Evolutionary conservation across 2,888 invertebrate species (phyloP).

Genomic region (Auanema freiburgensis): DNA sequence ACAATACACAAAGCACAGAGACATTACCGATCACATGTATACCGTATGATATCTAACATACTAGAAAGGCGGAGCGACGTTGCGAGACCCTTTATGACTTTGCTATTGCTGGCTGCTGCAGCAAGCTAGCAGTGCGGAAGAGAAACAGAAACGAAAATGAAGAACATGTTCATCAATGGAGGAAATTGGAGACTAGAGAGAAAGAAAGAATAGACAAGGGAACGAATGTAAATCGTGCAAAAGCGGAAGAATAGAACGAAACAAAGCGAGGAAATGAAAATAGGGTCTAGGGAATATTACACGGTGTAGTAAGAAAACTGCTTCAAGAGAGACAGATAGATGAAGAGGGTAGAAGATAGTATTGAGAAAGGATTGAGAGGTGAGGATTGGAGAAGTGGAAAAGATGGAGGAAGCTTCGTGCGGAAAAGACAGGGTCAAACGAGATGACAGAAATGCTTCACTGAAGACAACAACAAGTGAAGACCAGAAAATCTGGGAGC

Average conservation of each 20-base stretch:
- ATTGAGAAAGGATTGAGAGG: conserved; percentile 13
- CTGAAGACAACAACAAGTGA: too few species aligned
- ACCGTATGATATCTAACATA: too few species aligned
- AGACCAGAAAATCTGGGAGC: not conserved
- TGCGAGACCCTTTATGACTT: too few species aligned
- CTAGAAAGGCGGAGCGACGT: too few species aligned
- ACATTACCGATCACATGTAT: too few species aligned
- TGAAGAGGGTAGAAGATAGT: not conserved
- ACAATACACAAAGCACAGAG: too few species aligned
- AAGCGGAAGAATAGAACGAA: not conserved
- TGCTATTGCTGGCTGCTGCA: not conserved
- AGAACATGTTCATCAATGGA: conserved; percentile 11
- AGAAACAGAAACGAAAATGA: conserved; percentile 16
- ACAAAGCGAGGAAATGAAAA: conserved; percentile 11
- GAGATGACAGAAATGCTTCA: not conserved
- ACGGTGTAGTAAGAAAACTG: conserved; percentile 13
- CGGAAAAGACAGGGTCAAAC: conserved; percentile 23
- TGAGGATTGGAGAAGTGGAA: conserved; percentile 3
- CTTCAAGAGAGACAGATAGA: conserved; percentile 19
- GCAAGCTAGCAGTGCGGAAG: conserved; percentile 4
- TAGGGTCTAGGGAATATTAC: conserved; percentile 8
- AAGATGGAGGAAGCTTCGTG: conserved; percentile 6
- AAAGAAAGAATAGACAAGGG: conserved; percentile 10
- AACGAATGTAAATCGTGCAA: conserved; percentile 2
- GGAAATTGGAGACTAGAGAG: conserved; percentile 14